Conservation (phyloP, 2,888 invertebrate species). For the Baronia brevicornis region DNA sequence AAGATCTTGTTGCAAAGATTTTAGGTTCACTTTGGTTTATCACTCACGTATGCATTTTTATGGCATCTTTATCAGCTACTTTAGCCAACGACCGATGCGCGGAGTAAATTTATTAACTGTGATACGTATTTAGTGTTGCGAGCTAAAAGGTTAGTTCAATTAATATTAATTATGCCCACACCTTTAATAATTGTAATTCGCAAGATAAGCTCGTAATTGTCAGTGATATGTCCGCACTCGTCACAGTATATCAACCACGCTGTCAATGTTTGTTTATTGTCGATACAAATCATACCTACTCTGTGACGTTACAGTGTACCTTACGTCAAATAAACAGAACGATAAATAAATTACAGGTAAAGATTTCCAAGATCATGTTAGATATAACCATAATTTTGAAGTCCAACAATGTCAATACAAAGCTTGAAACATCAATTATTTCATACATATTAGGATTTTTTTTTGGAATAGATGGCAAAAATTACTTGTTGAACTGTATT, state of each 20-base stretch:
- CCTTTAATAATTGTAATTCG: conserved; percentile 73
- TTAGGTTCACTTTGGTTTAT: conserved; percentile 20
- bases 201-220: conserved; percentile 44
- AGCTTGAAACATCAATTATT: too few relatives aligned
- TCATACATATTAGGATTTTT: too few relatives aligned
- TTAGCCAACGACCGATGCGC: conserved; percentile 56
- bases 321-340: too few relatives aligned
- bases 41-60: conserved; percentile 28
- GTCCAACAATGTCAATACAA: too few relatives aligned
- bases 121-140: conserved; percentile 72
- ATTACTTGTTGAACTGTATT: too few relatives aligned
- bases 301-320: too few relatives aligned
- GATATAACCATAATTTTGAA: too few relatives aligned
- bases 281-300: conserved; percentile 12
- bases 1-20: not conserved
- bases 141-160: conserved; percentile 72
- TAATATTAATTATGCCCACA: conserved; percentile 74
- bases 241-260: conserved; percentile 24
- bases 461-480: too few relatives aligned
- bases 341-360: too few relatives aligned
- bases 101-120: conserved; percentile 72
- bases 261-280: too few relatives aligned
- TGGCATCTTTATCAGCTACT: conserved; percentile 61
- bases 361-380: too few relatives aligned
- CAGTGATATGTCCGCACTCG: conserved; percentile 33